phyloP scores from a whole-genome alignment of 2,797 vertebrate genomes.

The Emys orbicularis region DNA sequence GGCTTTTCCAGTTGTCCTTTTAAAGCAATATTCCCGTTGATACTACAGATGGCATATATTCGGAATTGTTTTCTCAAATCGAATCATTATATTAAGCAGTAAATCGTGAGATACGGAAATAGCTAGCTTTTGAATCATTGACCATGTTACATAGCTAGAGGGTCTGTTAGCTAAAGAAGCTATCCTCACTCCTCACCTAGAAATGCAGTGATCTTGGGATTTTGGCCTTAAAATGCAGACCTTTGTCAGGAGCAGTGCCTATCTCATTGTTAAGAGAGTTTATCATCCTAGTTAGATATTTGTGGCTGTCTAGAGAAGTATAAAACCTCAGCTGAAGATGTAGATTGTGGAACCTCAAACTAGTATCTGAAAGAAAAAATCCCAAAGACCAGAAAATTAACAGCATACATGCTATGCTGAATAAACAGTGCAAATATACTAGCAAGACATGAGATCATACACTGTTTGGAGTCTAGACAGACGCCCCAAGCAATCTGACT shows the following conservation, averaged over 20 bases:
- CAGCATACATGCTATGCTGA: background rate
- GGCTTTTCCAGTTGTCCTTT: conserved; percentile 30
- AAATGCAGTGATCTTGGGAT: background rate
- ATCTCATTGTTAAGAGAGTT: conserved; percentile 33
- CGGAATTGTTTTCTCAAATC: conserved; percentile 42
- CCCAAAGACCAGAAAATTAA: background rate
- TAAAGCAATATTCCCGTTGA: conserved; percentile 54
- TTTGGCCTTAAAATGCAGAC: background rate
- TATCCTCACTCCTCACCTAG: background rate
- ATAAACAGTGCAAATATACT: background rate
- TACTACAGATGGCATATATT: background rate
- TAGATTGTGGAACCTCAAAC: too few relatives aligned
- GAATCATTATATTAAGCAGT: conserved; percentile 15
- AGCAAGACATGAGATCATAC: background rate
- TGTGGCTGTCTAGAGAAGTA: conserved; percentile 13
- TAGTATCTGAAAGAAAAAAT: background rate
- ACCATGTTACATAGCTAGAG: conserved; percentile 11
- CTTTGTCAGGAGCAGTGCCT: conserved; percentile 48
- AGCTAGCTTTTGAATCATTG: background rate
- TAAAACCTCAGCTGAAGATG: conserved; percentile 35
- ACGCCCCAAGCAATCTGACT: background rate
- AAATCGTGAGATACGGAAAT: background rate
- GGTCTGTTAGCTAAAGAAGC: conserved; percentile 11
- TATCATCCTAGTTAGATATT: conserved; percentile 50
- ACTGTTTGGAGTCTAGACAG: background rate